A percentile compares a stretch with the other conserved stretches of the same genome.
Conservation (phyloP, 2,113 vertebrate species). For the Smithornis capensis region DNA sequence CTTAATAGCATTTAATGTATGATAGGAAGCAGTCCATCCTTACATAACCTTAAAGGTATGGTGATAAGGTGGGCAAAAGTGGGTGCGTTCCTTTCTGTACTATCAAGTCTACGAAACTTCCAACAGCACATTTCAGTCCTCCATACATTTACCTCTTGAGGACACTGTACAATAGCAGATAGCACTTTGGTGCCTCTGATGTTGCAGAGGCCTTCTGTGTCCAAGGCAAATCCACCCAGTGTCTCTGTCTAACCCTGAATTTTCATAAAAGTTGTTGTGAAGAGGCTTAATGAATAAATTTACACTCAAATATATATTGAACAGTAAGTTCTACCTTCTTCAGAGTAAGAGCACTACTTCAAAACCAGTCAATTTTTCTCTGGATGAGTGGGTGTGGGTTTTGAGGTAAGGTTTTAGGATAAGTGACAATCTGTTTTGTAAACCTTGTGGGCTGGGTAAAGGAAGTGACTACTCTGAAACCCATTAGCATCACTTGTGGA, state of each 20-base stretch:
- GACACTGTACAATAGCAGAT: not conserved
- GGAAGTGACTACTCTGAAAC: not conserved
- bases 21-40: not conserved
- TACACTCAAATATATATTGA: not conserved
- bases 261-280: not conserved
- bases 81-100: not conserved
- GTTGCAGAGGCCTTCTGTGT: not conserved
- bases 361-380: not conserved
- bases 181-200: not conserved
- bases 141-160: not conserved
- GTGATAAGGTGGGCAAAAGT: not conserved
- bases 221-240: not conserved
- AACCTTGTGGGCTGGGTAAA: not conserved
- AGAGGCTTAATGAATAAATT: not conserved
- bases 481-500: not conserved
- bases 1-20: not conserved
- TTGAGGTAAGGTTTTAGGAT: not conserved
- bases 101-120: not conserved
- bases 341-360: not conserved
- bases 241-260: not conserved
- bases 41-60: not conserved
- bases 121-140: not conserved
- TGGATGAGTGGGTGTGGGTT: not conserved
- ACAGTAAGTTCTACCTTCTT: not conserved
- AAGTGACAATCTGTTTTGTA: not conserved